These are phyloP conservation scores for Drosophila quasianomalipes DNA, from an alignment of 2,888 invertebrate genomes.

Conservation along the genomic window DNA sequence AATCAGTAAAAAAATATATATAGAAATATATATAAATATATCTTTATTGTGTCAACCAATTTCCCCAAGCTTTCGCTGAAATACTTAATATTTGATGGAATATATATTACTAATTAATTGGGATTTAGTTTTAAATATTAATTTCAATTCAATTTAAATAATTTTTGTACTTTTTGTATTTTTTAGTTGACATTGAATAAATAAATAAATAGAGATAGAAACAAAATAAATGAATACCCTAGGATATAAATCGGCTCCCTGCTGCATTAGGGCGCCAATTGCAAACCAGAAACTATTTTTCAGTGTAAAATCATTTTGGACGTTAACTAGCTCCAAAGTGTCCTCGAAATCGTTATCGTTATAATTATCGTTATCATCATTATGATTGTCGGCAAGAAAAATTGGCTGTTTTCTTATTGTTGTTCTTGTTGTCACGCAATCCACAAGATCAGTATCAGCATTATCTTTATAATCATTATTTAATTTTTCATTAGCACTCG, in stretches of 20 bases:
- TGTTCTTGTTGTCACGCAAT: neutral
- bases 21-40: neutral
- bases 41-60: neutral
- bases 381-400: slow-evolving; percentile 11
- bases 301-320: slow-evolving; percentile 93
- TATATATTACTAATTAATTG: neutral
- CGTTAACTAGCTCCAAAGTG: slow-evolving; percentile 77
- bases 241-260: slow-evolving; percentile 96
- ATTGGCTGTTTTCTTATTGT: neutral
- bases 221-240: slow-evolving; percentile 87
- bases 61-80: neutral
- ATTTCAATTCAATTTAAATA: neutral
- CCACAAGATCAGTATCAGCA: slow-evolving; percentile 12
- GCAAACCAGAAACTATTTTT: slow-evolving; percentile 98
- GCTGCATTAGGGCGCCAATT: slow-evolving; percentile 97
- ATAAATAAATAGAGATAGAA: neutral
- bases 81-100: neutral
- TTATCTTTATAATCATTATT: slow-evolving; percentile 2
- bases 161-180: neutral
- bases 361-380: slow-evolving; percentile 20
- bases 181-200: neutral
- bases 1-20: neutral
- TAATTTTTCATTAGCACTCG: neutral
- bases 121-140: neutral
- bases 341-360: slow-evolving; percentile 52